phyloP scores from a whole-genome alignment of 1,140 invertebrate species.

The Drosophila melanica region DNA sequence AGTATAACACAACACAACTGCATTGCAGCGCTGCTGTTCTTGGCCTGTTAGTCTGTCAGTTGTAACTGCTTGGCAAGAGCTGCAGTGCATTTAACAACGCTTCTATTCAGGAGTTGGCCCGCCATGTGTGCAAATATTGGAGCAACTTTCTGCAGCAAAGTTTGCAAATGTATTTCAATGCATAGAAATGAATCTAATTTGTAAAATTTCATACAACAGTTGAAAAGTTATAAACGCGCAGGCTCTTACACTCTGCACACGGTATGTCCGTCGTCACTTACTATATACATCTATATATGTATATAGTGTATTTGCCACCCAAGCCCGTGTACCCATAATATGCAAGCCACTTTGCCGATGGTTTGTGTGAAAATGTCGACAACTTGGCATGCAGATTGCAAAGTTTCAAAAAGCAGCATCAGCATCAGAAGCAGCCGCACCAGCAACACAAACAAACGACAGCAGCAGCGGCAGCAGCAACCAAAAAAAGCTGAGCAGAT shows the following conservation, averaged over 20 bases:
- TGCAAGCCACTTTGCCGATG: conserved; percentile 49
- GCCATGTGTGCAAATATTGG: conserved; percentile 67
- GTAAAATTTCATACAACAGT: conserved; percentile 83
- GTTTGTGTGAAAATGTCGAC: conserved; percentile 81
- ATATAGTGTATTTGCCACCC: not conserved
- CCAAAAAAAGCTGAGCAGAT: conserved; percentile 68
- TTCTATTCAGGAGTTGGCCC: conserved; percentile 4
- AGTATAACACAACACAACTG: not conserved
- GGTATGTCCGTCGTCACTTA: conserved; percentile 34
- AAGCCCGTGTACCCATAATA: conserved; percentile 3
- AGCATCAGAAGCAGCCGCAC: conserved; percentile 27
- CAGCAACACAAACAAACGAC: conserved; percentile 27
- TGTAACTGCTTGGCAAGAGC: conserved; percentile 36
- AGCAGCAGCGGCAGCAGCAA: conserved; percentile 32
- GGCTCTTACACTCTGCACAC: conserved; percentile 77
- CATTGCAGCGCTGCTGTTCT: conserved; percentile 14
- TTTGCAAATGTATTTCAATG: conserved; percentile 83
- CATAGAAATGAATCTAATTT: conserved; percentile 83
- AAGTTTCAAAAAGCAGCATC: conserved; percentile 70
- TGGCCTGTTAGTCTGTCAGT: conserved; percentile 35
- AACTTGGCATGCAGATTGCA: conserved; percentile 82
- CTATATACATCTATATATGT: conserved; percentile 2
- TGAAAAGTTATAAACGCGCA: conserved; percentile 82
- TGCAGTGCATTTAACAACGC: conserved; percentile 44
- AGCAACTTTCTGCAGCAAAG: conserved; percentile 77